phyloP scores from a whole-genome alignment of 2,888 invertebrate species.

The Nomada flava region DNA sequence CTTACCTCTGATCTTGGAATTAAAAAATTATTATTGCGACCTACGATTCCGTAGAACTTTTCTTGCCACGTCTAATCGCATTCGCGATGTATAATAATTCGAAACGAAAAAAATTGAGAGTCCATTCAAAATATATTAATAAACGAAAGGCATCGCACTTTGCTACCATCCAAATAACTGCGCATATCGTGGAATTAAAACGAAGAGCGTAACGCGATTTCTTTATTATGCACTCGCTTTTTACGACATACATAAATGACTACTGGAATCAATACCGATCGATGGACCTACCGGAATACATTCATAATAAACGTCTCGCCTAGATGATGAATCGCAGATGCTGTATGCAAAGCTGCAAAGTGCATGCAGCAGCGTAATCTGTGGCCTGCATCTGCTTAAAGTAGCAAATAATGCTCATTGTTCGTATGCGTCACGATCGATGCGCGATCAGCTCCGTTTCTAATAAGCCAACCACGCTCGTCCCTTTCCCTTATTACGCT shows the following conservation, averaged over 20 bases:
- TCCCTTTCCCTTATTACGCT: constrained; percentile 64
- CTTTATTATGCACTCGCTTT: neutral
- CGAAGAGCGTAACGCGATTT: neutral
- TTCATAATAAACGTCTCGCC: neutral
- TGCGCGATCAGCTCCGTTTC: constrained; percentile 48
- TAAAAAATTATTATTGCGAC: no score
- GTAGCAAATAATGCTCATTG: constrained; percentile 51
- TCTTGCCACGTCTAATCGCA: no score
- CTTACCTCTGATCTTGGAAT: no score
- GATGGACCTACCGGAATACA: neutral
- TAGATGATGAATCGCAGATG: constrained; percentile 11
- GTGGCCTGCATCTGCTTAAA: constrained; percentile 23
- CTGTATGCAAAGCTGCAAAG: neutral
- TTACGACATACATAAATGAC: neutral
- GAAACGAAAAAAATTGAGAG: no score
- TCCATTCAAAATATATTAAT: no score
- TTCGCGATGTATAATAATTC: no score
- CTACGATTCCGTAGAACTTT: no score
- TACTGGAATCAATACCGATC: neutral
- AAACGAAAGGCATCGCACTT: no score
- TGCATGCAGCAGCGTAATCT: constrained; percentile 26
- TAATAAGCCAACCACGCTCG: constrained; percentile 45
- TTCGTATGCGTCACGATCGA: constrained; percentile 56
- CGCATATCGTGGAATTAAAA: no score
- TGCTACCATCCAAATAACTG: no score